Base-by-base conservation (phyloP, 2,888 invertebrate genomes). In the Rhingia campestris region DNA sequence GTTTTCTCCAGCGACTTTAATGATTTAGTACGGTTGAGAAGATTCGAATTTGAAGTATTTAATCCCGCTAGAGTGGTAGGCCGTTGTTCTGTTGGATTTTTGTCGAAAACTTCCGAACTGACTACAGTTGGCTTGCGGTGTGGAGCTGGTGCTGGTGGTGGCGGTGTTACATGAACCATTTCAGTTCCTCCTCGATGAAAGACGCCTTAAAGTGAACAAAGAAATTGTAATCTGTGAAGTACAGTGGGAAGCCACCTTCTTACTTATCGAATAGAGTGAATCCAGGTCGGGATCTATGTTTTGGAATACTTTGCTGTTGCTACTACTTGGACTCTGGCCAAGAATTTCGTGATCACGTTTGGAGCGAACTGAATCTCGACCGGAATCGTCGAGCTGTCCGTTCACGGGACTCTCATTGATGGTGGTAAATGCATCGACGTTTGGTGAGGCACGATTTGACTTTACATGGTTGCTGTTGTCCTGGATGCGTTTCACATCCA, bases 131-230 rank as follows among this genome's bases (percentile, higher is more conserved):
- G 89, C 87, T 93, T 93, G 45, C 95, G 94, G 91, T 95, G 95
- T 64, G 95, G 95, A 82, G 95, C 95, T 32, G 95, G 95, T 81
- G 96, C 95, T 3, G 95, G 95, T 51, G 95, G 95, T 39, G 95
- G 94, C 30, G 95, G 95, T 35, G 95, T 94, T 87, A 94, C 93
- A 86, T 92, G 91, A 67, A 89, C 89, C 88, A 90, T 89, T 74
- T 91, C 91, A 79, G 90, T 22, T 22, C 22, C 88, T 51, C 84
- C 80, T 10, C 91, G 90, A 86, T 90, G 91, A 87, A 91, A 91
- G 86, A 91, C 89, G 86, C 90, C 91, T 91, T 22, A 22, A 22
- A 22, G 53, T n/a, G 72, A 58, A 22, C 6, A 32, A 51, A 49
- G 32, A 33, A 5, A 12, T 6, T n/a, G 5, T 32, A 6, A n/a